Evolutionary conservation across 2,888 invertebrate genomes (phyloP).

Genomic region (Melanophora roralis): DNA sequence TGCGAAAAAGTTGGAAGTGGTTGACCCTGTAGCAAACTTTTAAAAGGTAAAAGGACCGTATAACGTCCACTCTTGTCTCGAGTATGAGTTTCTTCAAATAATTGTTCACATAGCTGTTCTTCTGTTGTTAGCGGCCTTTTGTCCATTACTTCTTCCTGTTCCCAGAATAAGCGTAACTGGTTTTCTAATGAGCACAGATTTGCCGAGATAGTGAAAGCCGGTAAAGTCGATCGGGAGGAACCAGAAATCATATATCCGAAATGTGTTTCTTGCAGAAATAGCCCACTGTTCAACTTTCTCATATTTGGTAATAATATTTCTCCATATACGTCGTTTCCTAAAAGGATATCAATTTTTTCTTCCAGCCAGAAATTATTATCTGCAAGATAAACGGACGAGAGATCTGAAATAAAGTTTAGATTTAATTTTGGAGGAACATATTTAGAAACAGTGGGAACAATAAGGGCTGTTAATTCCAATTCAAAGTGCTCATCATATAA

Average conservation of each 20-base stretch:
- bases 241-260: conserved; percentile 49
- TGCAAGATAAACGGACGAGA: neutral
- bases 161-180: conserved; percentile 39
- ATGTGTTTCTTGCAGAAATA: conserved; percentile 49
- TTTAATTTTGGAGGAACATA: conserved; percentile 17
- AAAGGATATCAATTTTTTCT: conserved; percentile 32
- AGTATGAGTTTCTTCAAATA: conserved; percentile 16
- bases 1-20: too few species aligned
- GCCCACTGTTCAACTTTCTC: conserved; percentile 39
- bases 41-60: conserved; percentile 31
- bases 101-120: conserved; percentile 24
- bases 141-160: conserved; percentile 24
- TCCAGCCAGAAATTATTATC: conserved; percentile 19
- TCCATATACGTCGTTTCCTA: conserved; percentile 38
- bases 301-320: conserved; percentile 32
- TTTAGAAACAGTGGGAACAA: conserved; percentile 26
- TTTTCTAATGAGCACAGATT: conserved; percentile 35
- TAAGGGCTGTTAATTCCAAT: conserved; percentile 6
- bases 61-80: conserved; percentile 21
- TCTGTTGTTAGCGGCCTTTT: neutral
- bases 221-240: neutral
- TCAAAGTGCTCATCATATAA: too few species aligned
- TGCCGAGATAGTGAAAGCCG: neutral
- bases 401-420: neutral
- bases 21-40: too few species aligned